These are phyloP conservation scores for Nannospalax galili DNA, from an alignment of 2,113 vertebrate genomes.

Conservation along the genomic window DNA sequence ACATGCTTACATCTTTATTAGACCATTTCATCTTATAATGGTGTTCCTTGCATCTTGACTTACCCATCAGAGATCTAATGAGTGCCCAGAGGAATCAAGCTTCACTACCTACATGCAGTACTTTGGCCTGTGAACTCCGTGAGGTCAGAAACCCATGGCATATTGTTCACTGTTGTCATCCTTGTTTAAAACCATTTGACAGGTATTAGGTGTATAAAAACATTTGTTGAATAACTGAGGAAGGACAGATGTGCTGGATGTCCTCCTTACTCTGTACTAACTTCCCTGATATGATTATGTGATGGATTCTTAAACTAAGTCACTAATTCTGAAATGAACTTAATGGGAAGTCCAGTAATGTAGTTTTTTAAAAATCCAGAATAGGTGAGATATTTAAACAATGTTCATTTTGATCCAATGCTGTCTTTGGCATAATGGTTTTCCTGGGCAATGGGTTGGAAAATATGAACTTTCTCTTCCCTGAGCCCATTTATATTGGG, in stretches of 20 bases:
- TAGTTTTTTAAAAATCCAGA: background rate
- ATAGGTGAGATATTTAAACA: slow-evolving; percentile 45
- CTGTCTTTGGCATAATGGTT: slow-evolving; percentile 15
- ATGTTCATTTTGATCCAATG: slow-evolving; percentile 6
- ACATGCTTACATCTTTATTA: slow-evolving; percentile 21
- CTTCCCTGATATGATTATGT: background rate
- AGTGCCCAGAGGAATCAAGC: background rate
- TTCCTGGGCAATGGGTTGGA: slow-evolving; percentile 55
- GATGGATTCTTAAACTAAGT: slow-evolving; percentile 26
- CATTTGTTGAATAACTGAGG: background rate
- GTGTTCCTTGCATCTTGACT: background rate
- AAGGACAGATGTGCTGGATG: background rate
- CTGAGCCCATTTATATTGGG: background rate
- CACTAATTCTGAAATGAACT: slow-evolving; percentile 29
- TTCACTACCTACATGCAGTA: background rate
- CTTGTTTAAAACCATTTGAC: background rate
- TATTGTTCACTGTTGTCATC: background rate
- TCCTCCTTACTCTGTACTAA: background rate
- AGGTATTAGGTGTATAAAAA: background rate
- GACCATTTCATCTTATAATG: background rate
- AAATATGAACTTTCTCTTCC: slow-evolving; percentile 46
- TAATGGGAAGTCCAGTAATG: background rate
- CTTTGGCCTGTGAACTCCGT: background rate
- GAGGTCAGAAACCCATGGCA: background rate
- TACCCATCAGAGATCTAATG: background rate